These are phyloP conservation scores for Megaleporinus macrocephalus DNA, from an alignment of 2,113 vertebrate species.

Conservation along the genomic window DNA sequence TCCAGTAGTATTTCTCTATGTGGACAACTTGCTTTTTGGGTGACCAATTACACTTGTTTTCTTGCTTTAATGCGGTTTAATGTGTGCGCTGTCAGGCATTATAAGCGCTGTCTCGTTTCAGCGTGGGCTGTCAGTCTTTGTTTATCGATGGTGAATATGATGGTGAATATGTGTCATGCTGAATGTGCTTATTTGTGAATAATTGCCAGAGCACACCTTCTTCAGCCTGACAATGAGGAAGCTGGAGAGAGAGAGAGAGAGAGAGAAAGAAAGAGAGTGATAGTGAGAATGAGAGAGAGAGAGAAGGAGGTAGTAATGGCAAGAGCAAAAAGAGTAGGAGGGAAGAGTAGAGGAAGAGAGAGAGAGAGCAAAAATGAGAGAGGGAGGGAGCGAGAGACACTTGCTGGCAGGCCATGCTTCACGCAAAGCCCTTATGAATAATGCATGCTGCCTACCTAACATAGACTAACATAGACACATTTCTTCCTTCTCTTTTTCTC, in stretches of 20 bases:
- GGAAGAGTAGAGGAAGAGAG: slow-evolving; percentile 30
- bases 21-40: not conserved
- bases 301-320: slow-evolving; percentile 63
- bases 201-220: not conserved
- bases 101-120: not conserved
- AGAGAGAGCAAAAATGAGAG: slow-evolving; percentile 52
- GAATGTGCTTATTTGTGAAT: slow-evolving; percentile 2
- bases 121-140: not conserved
- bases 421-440: slow-evolving; percentile 79
- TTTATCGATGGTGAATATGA: not conserved
- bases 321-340: slow-evolving; percentile 61
- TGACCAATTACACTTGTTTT: not conserved
- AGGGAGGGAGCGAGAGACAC: slow-evolving; percentile 63
- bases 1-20: not conserved
- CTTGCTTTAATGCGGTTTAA: not conserved
- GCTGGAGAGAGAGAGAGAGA: not conserved
- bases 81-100: not conserved
- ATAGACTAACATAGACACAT: slow-evolving; percentile 62
- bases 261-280: not conserved
- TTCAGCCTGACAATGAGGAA: not conserved
- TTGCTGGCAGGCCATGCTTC: slow-evolving; percentile 76
- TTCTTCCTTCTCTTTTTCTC: slow-evolving; percentile 63
- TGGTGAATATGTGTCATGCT: not conserved
- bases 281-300: not conserved
- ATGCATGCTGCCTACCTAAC: slow-evolving; percentile 74